Percentiles rank a stretch among this genome's conserved stretches.
phyloP scores from a whole-genome alignment of 2,113 vertebrate species.

The Camelus bactrianus region DNA sequence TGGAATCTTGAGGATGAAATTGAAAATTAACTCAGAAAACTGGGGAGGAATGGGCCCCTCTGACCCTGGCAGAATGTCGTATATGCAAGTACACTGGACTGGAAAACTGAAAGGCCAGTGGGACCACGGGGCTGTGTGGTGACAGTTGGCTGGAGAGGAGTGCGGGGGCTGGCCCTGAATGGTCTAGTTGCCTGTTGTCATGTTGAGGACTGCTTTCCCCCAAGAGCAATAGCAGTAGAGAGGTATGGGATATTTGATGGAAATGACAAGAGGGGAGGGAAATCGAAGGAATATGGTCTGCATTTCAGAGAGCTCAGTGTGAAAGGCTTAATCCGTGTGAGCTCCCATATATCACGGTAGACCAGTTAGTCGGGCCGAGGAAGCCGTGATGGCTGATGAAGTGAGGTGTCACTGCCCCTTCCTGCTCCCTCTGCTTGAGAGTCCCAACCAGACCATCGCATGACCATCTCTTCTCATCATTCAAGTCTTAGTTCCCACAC shows the following conservation, averaged over 20 bases:
- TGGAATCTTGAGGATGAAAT: background rate
- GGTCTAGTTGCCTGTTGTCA: background rate
- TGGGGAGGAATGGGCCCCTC: background rate
- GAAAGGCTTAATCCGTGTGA: accelerated
- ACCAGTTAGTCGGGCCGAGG: background rate
- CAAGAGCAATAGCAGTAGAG: accelerated
- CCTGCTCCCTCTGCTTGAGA: background rate
- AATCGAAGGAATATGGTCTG: background rate
- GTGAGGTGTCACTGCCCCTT: background rate
- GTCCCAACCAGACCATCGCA: background rate
- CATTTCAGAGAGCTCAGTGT: background rate
- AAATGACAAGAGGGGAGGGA: background rate
- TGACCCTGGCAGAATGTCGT: accelerated
- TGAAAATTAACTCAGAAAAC: background rate
- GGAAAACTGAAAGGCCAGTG: background rate
- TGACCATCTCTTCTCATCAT: background rate
- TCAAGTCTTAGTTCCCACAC: background rate
- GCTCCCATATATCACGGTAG: background rate
- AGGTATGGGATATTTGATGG: background rate
- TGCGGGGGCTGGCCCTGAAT: accelerated
- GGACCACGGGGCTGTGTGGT: background rate
- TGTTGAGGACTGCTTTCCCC: too few relatives aligned
- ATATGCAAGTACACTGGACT: accelerated
- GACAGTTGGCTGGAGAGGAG: background rate
- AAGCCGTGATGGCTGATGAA: background rate